These are phyloP conservation scores for Pogonus chalceus DNA, from an alignment of 1,140 invertebrate species.

Conservation along the genomic window DNA sequence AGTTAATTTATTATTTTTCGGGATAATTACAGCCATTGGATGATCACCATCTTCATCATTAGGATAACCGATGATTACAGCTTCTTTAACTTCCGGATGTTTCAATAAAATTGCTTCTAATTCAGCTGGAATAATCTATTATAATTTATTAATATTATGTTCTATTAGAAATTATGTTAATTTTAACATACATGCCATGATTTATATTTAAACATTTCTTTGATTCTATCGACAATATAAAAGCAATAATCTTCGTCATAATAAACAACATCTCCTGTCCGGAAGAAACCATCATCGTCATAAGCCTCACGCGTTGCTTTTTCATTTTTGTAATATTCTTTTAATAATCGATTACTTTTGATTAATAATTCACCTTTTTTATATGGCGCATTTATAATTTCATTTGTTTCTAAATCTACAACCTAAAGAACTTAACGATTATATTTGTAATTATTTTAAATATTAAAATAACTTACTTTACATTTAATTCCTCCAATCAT, in stretches of 20 bases:
- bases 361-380: constrained; percentile 57
- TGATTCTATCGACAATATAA: constrained; percentile 56
- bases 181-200: background rate
- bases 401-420: constrained; percentile 46
- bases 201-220: constrained; percentile 60
- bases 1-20: constrained; percentile 13
- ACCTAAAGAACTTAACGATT: constrained; percentile 26
- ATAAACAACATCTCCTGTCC: constrained; percentile 60
- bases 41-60: constrained; percentile 47
- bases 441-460: background rate
- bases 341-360: constrained; percentile 47
- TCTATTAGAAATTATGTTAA: background rate
- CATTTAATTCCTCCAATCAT: background rate
- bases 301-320: constrained; percentile 19
- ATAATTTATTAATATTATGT: constrained; percentile 7
- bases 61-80: constrained; percentile 56
- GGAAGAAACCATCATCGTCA: constrained; percentile 52
- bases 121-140: constrained; percentile 35
- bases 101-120: constrained; percentile 54
- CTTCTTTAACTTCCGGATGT: constrained; percentile 52
- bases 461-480: background rate
- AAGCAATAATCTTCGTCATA: constrained; percentile 49
- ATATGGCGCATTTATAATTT: constrained; percentile 41
- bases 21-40: constrained; percentile 53
- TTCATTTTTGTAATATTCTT: constrained; percentile 38